A percentile compares a stretch with the other conserved stretches of the same genome.
phyloP scores from a whole-genome alignment of 1,140 invertebrate species.

The Caerostris extrusa region DNA sequence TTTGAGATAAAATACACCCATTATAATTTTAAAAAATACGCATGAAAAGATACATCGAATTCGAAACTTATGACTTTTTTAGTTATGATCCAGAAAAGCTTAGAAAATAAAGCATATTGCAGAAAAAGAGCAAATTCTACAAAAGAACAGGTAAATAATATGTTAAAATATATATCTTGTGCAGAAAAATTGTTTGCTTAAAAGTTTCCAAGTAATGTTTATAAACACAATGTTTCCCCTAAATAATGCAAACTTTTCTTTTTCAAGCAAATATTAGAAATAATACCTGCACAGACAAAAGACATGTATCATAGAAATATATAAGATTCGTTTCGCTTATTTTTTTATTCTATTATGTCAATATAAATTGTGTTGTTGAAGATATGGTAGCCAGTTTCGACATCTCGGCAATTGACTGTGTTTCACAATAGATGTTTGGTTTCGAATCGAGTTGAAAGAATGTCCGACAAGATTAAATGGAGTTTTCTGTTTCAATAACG shows the following conservation, averaged over 20 bases:
- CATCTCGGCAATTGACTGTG: background rate
- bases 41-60: too few species aligned
- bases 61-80: too few species aligned
- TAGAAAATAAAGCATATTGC: too few species aligned
- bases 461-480: too few species aligned
- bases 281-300: background rate
- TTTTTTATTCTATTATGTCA: background rate
- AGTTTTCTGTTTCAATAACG: too few species aligned
- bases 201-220: background rate
- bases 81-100: too few species aligned
- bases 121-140: too few species aligned
- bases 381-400: background rate
- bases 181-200: conserved; percentile 31
- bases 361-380: conserved; percentile 11
- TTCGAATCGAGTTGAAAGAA: too few species aligned
- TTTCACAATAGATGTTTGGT: too few species aligned
- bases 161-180: conserved; percentile 1
- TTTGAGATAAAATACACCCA: too few species aligned
- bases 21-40: too few species aligned
- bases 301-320: conserved; percentile 14
- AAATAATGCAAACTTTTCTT: conserved; percentile 19
- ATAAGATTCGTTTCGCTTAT: background rate
- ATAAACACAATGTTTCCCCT: background rate
- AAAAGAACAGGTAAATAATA: background rate
- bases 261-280: conserved; percentile 1